Percentiles rank a stretch among this genome's conserved stretches.
Evolutionary conservation across 2,113 vertebrate species (phyloP).

Genomic region (Daboia siamensis): DNA sequence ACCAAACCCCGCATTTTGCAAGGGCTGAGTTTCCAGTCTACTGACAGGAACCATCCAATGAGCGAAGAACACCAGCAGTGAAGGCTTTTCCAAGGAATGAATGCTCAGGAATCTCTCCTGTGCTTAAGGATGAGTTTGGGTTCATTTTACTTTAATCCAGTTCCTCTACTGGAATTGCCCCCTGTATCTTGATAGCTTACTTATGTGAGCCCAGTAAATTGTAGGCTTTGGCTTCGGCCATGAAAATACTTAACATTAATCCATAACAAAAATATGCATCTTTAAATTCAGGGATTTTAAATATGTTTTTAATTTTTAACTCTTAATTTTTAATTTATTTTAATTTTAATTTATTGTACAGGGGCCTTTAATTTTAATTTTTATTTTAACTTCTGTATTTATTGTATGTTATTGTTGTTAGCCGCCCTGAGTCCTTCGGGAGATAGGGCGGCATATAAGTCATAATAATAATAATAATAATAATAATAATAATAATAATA

Average conservation of each 20-base stretch:
- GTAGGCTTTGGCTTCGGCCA: background rate
- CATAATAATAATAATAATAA: too few species aligned
- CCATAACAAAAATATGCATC: background rate
- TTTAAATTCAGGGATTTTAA: constrained; percentile 1
- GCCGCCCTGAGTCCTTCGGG: too few species aligned
- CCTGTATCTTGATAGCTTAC: background rate
- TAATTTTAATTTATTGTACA: too few species aligned
- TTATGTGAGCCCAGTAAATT: background rate
- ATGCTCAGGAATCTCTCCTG: background rate
- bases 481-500: too few species aligned
- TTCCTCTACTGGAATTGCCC: background rate
- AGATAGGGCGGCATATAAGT: too few species aligned
- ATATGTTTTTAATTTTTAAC: too few species aligned
- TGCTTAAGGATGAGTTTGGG: background rate
- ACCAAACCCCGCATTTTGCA: background rate
- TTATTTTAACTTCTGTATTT: too few species aligned
- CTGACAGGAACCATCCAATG: background rate
- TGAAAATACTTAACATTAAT: background rate
- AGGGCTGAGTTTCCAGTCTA: background rate
- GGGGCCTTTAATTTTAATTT: too few species aligned
- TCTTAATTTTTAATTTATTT: too few species aligned
- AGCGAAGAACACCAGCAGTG: background rate
- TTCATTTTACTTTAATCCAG: background rate
- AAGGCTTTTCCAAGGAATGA: background rate
- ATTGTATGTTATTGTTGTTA: too few species aligned